phyloP scores from a whole-genome alignment of 1,140 invertebrate genomes.

The Drosophila tropicalis region DNA sequence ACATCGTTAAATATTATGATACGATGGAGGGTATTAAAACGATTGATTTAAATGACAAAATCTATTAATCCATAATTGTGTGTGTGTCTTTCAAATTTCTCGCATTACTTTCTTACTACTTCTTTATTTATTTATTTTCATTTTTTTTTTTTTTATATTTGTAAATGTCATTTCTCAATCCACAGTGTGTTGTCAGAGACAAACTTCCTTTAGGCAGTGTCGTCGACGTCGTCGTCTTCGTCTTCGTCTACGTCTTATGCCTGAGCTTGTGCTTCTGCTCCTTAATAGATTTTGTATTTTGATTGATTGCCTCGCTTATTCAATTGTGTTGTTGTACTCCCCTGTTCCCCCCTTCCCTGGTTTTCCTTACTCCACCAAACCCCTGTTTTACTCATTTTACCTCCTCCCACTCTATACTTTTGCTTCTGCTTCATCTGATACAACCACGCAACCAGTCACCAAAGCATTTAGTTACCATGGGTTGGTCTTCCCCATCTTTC shows the following conservation, averaged over 20 bases:
- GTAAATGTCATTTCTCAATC: conserved; percentile 8
- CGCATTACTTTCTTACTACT: background rate
- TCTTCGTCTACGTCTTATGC: conserved; percentile 21
- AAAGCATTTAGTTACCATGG: conserved; percentile 11
- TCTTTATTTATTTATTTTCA: no score
- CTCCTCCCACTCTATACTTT: background rate
- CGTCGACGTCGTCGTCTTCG: conserved; percentile 32
- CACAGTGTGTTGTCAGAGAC: conserved; percentile 10
- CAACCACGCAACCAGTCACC: conserved; percentile 34
- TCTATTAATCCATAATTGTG: conserved; percentile 2
- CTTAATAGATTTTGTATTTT: conserved; percentile 81
- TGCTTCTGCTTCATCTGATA: conserved; percentile 12
- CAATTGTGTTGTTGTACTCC: conserved; percentile 63
- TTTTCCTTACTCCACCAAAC: no score
- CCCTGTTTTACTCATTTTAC: background rate
- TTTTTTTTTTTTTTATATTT: background rate
- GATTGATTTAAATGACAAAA: background rate
- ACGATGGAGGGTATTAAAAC: background rate
- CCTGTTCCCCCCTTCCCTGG: background rate
- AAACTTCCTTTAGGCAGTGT: conserved; percentile 52
- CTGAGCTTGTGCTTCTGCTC: conserved; percentile 26
- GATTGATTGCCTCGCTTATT: conserved; percentile 81
- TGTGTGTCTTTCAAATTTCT: conserved; percentile 4
- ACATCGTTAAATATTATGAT: no score
- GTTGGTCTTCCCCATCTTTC: background rate